These are phyloP conservation scores for Ciconia boyciana DNA, from an alignment of 2,113 vertebrate genomes.

Conservation along the genomic window DNA sequence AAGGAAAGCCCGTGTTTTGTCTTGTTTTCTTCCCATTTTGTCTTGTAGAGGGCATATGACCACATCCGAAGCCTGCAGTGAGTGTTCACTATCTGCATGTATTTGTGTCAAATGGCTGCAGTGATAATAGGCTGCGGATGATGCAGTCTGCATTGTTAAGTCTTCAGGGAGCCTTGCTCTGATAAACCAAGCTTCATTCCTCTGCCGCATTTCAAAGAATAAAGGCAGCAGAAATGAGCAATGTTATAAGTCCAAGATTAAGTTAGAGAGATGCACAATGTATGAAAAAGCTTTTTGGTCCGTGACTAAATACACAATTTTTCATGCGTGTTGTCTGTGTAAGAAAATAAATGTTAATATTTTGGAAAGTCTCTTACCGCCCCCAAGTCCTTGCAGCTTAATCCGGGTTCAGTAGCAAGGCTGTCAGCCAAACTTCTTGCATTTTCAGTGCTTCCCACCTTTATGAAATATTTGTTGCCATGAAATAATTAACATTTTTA, in stretches of 20 bases:
- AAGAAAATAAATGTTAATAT: not conserved
- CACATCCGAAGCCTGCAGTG: not conserved
- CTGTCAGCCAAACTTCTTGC: not conserved
- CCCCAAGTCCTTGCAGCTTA: not conserved
- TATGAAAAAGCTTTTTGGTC: not conserved
- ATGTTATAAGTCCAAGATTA: not conserved
- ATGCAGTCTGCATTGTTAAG: slow-evolving; percentile 22
- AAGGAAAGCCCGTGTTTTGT: not conserved
- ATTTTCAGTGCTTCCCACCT: not conserved
- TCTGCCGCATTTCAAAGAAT: not conserved
- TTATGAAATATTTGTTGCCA: not conserved
- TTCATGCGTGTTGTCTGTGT: not conserved
- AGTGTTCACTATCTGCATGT: slow-evolving; percentile 22
- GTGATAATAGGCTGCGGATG: slow-evolving; percentile 56
- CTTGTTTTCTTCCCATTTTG: not conserved
- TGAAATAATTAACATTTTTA: not conserved
- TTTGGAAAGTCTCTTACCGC: not conserved
- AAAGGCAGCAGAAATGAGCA: not conserved
- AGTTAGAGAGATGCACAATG: not conserved
- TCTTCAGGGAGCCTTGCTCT: slow-evolving; percentile 47
- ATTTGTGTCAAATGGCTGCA: slow-evolving; percentile 60
- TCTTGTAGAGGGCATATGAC: not conserved
- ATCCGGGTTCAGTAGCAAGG: not conserved
- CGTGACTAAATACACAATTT: not conserved
- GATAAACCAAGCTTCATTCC: slow-evolving; percentile 6